Conservation (phyloP, 1,140 invertebrate genomes). For the Mactra quadrangularis region DNA sequence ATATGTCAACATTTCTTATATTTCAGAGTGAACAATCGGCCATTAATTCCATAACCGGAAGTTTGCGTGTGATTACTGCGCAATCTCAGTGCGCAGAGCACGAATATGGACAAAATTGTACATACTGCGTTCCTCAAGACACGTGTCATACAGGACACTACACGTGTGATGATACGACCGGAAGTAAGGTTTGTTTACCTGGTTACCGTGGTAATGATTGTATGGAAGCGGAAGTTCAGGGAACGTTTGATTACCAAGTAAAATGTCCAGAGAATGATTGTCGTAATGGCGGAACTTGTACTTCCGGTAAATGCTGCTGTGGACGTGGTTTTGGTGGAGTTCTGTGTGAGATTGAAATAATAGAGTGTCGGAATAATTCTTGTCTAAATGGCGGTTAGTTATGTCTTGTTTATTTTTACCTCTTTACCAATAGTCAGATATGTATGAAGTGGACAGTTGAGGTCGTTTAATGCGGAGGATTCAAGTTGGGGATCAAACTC, state of each 20-base stretch:
- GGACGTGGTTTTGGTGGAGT: conserved; percentile 11
- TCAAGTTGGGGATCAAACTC: no score
- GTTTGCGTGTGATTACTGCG: no score
- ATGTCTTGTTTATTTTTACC: no score
- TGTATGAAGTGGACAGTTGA: no score
- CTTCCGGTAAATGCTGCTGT: conserved; percentile 43
- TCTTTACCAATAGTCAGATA: no score
- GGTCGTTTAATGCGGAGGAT: no score
- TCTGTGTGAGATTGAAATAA: conserved; percentile 45
- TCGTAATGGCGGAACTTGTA: conserved; percentile 48
- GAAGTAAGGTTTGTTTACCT: conserved; percentile 24
- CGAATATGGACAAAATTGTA: conserved; percentile 48
- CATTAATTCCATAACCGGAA: no score
- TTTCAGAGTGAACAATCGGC: no score
- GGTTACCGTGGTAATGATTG: conserved; percentile 25
- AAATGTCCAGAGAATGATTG: conserved; percentile 36
- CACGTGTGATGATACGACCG: conserved; percentile 15
- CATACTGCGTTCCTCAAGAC: conserved; percentile 22
- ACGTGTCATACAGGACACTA: conserved; percentile 33
- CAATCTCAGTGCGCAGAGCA: neutral
- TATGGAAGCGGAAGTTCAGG: neutral
- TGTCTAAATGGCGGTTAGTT: conserved; percentile 47
- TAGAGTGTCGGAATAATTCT: conserved; percentile 33
- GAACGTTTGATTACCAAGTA: neutral
- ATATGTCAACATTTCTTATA: no score